Evolutionary conservation across 1,140 invertebrate species (phyloP).

Genomic region (Bombus confusus): DNA sequence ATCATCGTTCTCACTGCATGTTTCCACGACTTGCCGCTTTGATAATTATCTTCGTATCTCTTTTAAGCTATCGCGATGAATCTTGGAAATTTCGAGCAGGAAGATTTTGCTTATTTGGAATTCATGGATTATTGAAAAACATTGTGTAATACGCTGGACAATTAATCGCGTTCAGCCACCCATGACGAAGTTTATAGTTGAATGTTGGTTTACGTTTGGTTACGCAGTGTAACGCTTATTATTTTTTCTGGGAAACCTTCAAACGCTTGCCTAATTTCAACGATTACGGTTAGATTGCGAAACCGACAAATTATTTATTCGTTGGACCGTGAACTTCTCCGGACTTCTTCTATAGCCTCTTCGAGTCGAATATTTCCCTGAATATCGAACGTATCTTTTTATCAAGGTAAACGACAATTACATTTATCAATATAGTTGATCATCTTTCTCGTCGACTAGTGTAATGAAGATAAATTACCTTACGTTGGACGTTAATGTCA

Average conservation of each 20-base stretch:
- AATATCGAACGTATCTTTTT: background rate
- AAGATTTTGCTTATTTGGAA: slow-evolving; percentile 14
- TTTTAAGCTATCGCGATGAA: background rate
- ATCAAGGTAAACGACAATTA: too few relatives aligned
- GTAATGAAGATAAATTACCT: background rate
- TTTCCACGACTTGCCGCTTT: background rate
- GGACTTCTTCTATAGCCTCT: background rate
- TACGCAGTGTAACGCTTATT: background rate
- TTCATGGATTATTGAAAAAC: background rate
- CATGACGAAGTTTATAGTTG: background rate
- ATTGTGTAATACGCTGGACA: background rate
- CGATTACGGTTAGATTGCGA: background rate
- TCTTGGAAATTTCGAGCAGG: background rate
- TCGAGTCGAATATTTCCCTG: background rate
- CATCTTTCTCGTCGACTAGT: background rate
- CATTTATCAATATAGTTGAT: background rate
- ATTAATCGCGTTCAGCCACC: background rate
- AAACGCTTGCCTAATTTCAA: background rate
- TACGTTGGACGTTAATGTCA: background rate
- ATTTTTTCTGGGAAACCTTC: background rate
- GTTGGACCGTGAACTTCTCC: too few relatives aligned
- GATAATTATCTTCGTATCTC: background rate
- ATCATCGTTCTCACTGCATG: background rate
- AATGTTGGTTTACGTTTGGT: background rate
- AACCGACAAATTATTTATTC: background rate